A percentile compares a stretch with the other conserved stretches of the same genome.
Evolutionary conservation across 2,113 vertebrate species (phyloP).

Genomic region (Apteryx owenii): DNA sequence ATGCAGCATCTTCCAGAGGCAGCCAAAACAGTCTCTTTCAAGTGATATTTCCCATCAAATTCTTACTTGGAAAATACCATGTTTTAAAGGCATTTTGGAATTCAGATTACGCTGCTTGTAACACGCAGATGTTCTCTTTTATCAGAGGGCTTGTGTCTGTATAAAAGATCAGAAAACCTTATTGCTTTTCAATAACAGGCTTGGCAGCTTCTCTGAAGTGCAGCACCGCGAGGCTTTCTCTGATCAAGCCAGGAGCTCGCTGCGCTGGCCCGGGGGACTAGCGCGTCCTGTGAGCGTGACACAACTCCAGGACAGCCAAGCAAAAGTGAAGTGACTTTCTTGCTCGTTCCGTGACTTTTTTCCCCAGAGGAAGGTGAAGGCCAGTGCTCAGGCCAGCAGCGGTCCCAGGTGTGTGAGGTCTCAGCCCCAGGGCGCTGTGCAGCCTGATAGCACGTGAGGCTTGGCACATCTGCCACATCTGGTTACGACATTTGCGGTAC

Average conservation of each 20-base stretch:
- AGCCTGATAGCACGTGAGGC: not conserved
- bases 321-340: not conserved
- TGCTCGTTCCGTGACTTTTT: not conserved
- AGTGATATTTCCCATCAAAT: not conserved
- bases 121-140: not conserved
- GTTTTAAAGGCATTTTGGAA: not conserved
- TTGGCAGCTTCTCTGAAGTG: not conserved
- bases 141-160: not conserved
- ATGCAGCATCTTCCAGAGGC: fast-evolving
- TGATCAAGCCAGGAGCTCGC: not conserved
- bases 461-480: not conserved
- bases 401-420: not conserved
- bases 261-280: not conserved
- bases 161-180: not conserved
- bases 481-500: not conserved
- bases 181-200: not conserved
- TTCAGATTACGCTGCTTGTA: not conserved
- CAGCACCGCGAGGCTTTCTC: not conserved
- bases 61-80: not conserved
- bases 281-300: not conserved
- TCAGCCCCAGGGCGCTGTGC: not conserved
- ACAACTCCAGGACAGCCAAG: not conserved
- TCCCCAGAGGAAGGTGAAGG: not conserved
- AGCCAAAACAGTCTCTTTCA: not conserved
- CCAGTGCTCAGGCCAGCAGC: not conserved